A percentile compares a stretch with the other conserved stretches of the same genome.
These are phyloP conservation scores for Channallabes apus DNA, from an alignment of 2,797 vertebrate genomes.

Conservation along the genomic window DNA sequence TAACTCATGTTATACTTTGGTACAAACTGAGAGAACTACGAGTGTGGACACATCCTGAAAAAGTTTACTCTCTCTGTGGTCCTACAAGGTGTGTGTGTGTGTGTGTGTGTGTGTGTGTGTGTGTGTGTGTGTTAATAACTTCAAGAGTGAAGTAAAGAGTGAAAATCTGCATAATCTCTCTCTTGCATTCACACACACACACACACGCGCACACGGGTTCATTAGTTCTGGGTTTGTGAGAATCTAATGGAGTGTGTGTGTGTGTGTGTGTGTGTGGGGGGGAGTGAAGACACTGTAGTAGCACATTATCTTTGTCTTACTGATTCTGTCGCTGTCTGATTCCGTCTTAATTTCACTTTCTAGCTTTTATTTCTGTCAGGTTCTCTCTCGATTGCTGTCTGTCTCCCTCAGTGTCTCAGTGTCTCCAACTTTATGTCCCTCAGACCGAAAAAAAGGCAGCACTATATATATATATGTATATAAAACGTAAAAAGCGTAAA, in stretches of 20 bases:
- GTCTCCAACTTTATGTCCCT: not conserved
- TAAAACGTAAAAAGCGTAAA: too few species aligned
- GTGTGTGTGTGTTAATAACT: too few species aligned
- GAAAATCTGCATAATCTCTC: too few species aligned
- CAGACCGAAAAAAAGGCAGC: not conserved
- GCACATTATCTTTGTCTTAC: not conserved
- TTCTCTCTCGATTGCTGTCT: not conserved
- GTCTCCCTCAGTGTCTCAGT: not conserved
- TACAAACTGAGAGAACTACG: too few species aligned
- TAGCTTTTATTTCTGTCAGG: not conserved
- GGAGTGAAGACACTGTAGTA: not conserved
- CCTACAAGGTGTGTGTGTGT: too few species aligned
- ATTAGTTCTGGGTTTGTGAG: not conserved
- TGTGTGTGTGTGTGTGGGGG: not conserved
- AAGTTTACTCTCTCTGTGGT: too few species aligned
- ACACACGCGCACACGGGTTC: not conserved
- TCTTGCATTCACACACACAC: not conserved
- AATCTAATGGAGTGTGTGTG: not conserved
- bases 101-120: too few species aligned
- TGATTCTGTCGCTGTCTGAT: not conserved
- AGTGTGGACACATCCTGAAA: too few species aligned
- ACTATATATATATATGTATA: too few species aligned
- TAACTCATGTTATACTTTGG: too few species aligned
- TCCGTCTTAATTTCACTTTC: not conserved
- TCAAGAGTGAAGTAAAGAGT: too few species aligned